A percentile compares a stretch with the other conserved stretches of the same genome.
Conservation (phyloP, 2,888 invertebrate genomes). For the Spatulosminthurus flaviceps region DNA sequence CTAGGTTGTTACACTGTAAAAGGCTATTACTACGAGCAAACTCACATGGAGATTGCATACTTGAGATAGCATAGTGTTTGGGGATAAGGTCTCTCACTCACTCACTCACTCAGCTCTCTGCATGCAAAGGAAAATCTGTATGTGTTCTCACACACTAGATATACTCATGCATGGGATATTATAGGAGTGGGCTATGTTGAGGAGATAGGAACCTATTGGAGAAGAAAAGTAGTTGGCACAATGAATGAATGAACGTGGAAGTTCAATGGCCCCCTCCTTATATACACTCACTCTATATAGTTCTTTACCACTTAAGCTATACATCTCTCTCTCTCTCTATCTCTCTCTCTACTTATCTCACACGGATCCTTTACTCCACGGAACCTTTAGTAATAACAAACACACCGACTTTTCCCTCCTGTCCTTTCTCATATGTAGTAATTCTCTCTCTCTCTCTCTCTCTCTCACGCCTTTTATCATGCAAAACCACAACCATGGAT, state of each 20-base stretch:
- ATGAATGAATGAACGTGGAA: conserved; percentile 51
- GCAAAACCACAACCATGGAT: background rate
- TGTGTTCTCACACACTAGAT: too few species aligned
- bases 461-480: background rate
- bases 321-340: too few species aligned
- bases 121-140: too few species aligned
- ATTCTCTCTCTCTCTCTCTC: background rate
- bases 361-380: conserved; percentile 13
- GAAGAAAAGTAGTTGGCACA: conserved; percentile 33
- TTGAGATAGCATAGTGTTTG: background rate
- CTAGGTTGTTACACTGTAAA: conserved; percentile 8
- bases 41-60: background rate
- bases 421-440: background rate
- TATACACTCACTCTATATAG: too few species aligned
- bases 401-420: conserved; percentile 2
- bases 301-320: too few species aligned
- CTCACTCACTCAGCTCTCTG: too few species aligned
- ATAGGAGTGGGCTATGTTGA: too few species aligned
- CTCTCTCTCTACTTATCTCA: conserved; percentile 26
- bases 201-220: background rate
- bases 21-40: background rate
- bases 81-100: background rate
- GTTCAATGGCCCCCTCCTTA: conserved; percentile 49
- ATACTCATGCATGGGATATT: too few species aligned
- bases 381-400: conserved; percentile 1